Evolutionary conservation across 2,797 vertebrate species (phyloP), one percentile per base, ranked within the genome.

Genomic region (Pseudochaenichthys georgianus): DNA sequence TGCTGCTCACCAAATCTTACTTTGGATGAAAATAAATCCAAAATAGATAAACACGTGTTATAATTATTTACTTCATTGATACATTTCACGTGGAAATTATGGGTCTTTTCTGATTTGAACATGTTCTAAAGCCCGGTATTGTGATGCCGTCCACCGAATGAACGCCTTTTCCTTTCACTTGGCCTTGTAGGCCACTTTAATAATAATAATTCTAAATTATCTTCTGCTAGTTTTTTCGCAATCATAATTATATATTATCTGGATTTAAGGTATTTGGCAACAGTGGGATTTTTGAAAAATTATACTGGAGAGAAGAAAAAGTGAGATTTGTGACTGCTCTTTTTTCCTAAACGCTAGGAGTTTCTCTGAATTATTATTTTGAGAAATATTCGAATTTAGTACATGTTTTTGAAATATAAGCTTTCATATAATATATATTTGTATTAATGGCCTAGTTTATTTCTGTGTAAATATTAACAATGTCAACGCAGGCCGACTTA

Each of bases 131-230:
- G 60, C 64, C 15, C 48, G 6, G 10, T 45, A 0, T 5, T 41
- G 53, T 16, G 64, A 42, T 48, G 1, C 47, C 15, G 42, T 9
- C 17, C 16, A 28, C 4, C 57, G 38, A 62, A 43, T 11, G 74
- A 17, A 52, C 23, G 3, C 69, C 47, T 4, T 47, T 54, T 59
- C 16, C n/a, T 3, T 70, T 45, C 38, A 38, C 64, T 58, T 77
- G 87, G 87, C 83, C 85, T 86, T 31, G 2, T 16, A 45, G 82
- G 87, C 85, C 83, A 81, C 58, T 74, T 67, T 7, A 23, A 21
- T 31, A 2, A 55, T 57, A 38, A 55, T 57, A 38, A 57, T 46
- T 47, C 28, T 9, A 1, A 64, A 60, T 43, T 17, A 3, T 55
- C 5, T 28, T 0, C 7, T 16, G 64, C 59, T 38, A 5, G 4